Evolutionary conservation across 2,888 invertebrate species (phyloP).

Genomic region (Panorpa germanica): DNA sequence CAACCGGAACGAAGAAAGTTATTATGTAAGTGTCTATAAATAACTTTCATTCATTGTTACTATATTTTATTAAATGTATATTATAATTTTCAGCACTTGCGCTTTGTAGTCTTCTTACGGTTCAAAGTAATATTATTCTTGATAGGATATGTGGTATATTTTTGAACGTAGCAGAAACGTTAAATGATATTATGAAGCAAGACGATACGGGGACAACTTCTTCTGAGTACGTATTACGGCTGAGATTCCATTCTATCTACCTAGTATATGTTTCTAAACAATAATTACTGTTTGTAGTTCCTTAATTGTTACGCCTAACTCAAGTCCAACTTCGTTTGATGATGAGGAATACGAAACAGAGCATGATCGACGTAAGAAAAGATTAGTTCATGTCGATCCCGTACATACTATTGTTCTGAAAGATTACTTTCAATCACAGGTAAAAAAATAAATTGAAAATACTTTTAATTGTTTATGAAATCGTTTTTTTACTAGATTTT

Average conservation of each 20-base stretch:
- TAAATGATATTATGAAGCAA: slow-evolving; percentile 60
- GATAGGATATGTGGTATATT: slow-evolving; percentile 55
- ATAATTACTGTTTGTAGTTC: neutral
- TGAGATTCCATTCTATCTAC: slow-evolving; percentile 5
- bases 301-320: neutral
- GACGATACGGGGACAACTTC: slow-evolving; percentile 39
- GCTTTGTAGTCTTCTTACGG: slow-evolving; percentile 41
- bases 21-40: slow-evolving; percentile 37
- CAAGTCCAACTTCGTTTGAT: slow-evolving; percentile 16
- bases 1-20: slow-evolving; percentile 70
- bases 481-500: no score
- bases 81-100: slow-evolving; percentile 34
- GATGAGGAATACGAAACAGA: slow-evolving; percentile 40
- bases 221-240: slow-evolving; percentile 32
- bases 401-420: slow-evolving; percentile 60
- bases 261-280: slow-evolving; percentile 1
- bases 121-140: slow-evolving; percentile 46
- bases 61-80: slow-evolving; percentile 6
- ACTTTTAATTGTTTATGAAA: no score
- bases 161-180: slow-evolving; percentile 50
- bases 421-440: slow-evolving; percentile 51
- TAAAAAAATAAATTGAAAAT: slow-evolving; percentile 24
- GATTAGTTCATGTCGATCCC: slow-evolving; percentile 53
- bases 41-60: slow-evolving; percentile 10
- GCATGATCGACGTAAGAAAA: slow-evolving; percentile 45